phyloP scores from a whole-genome alignment of 1,140 invertebrate genomes.

The Lutraria rhynchaena region DNA sequence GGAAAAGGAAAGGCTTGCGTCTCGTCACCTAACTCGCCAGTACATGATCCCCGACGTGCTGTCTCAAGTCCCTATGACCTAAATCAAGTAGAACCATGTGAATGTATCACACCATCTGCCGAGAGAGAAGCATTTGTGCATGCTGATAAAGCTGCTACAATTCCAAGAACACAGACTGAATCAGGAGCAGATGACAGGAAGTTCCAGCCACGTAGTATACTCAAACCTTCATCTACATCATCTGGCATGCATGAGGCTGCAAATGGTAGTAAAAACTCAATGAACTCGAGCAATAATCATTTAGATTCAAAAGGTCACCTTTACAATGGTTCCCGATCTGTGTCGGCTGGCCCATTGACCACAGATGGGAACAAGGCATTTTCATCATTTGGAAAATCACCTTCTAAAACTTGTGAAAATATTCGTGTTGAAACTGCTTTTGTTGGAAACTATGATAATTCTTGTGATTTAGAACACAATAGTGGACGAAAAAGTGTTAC shows the following conservation, averaged over 20 bases:
- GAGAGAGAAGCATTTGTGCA: conserved; percentile 45
- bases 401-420: conserved; percentile 61
- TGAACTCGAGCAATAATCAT: conserved; percentile 29
- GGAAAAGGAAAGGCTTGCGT: conserved; percentile 81
- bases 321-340: conserved; percentile 30
- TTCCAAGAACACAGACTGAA: conserved; percentile 72
- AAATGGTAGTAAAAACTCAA: conserved; percentile 28
- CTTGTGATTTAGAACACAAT: conserved; percentile 17
- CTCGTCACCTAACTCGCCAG: conserved; percentile 95
- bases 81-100: conserved; percentile 54
- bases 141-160: conserved; percentile 74
- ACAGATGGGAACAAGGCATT: background rate
- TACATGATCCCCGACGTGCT: conserved; percentile 87
- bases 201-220: conserved; percentile 66
- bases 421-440: conserved; percentile 72
- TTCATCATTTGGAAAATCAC: conserved; percentile 38
- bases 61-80: conserved; percentile 89
- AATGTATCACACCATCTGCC: conserved; percentile 53
- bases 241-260: conserved; percentile 93
- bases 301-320: conserved; percentile 4
- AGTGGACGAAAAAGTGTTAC: conserved; percentile 59
- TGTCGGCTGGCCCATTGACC: conserved; percentile 22
- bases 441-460: conserved; percentile 60
- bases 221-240: conserved; percentile 88
- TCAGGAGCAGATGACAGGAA: conserved; percentile 58